A percentile compares a stretch with the other conserved stretches of the same genome.
These are phyloP conservation scores for Dallia pectoralis DNA, from an alignment of 2,797 vertebrate genomes.

Conservation along the genomic window DNA sequence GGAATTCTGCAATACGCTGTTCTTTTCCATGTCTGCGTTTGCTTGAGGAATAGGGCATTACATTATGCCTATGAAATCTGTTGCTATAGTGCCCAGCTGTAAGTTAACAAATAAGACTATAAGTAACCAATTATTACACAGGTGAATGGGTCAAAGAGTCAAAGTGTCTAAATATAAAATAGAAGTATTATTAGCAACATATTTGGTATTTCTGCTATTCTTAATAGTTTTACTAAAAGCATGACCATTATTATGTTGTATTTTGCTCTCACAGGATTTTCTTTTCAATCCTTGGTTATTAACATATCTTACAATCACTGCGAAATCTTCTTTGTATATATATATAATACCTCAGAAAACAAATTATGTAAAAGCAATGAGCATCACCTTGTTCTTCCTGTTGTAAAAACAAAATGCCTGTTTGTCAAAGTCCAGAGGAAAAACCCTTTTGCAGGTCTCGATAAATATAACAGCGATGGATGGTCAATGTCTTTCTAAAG, in stretches of 20 bases:
- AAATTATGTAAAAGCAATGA: constrained; percentile 3
- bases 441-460: neutral
- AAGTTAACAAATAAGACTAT: neutral
- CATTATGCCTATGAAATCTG: neutral
- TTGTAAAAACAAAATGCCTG: neutral
- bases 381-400: neutral
- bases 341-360: neutral
- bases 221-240: neutral
- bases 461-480: constrained; percentile 1
- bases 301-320: neutral
- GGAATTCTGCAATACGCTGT: constrained; percentile 4
- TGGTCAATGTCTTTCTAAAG: neutral
- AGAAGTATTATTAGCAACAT: neutral
- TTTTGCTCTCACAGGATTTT: neutral
- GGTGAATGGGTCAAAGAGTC: neutral
- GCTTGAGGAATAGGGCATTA: constrained; percentile 2
- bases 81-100: neutral
- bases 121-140: neutral
- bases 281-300: neutral
- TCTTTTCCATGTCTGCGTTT: neutral
- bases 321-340: neutral
- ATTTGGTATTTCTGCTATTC: neutral
- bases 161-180: neutral
- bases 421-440: neutral
- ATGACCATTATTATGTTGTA: neutral